Percentiles rank a stretch among this genome's conserved stretches.
phyloP scores from a whole-genome alignment of 2,113 vertebrate species.

The Melierax canorus region DNA sequence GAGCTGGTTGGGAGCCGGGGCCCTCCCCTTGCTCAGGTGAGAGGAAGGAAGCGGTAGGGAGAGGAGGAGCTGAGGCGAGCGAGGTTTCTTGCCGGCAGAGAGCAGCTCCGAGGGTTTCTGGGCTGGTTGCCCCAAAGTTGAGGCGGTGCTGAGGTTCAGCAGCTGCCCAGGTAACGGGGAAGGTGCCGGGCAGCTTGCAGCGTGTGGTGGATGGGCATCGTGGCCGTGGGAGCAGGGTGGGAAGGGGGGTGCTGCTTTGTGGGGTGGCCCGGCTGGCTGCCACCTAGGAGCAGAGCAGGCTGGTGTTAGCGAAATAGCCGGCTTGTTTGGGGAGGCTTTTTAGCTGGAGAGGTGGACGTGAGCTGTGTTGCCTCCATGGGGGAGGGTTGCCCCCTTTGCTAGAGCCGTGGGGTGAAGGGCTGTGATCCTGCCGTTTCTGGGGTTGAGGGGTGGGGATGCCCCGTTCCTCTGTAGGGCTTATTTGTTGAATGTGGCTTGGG shows the following conservation, averaged over 20 bases:
- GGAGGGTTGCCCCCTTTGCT: not conserved
- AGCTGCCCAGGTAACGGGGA: not conserved
- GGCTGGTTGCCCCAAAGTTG: not conserved
- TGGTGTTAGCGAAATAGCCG: not conserved
- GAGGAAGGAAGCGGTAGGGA: slow-evolving; percentile 18
- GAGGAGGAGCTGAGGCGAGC: not conserved
- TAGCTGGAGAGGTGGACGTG: too few relatives aligned
- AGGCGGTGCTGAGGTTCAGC: not conserved
- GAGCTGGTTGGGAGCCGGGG: rapidly evolving
- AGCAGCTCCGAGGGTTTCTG: not conserved
- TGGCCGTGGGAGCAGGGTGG: not conserved
- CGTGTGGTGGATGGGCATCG: rapidly evolving
- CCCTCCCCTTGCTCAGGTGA: not conserved
- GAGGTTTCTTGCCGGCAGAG: rapidly evolving
- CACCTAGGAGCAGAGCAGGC: not conserved
- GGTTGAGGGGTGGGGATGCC: not conserved
- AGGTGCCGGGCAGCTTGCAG: rapidly evolving
- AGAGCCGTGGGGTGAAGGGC: rapidly evolving
- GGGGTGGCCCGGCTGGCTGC: not conserved
- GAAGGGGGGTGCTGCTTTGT: too few relatives aligned
- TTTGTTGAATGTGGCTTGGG: not conserved
- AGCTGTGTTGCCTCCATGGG: rapidly evolving
- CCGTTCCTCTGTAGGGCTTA: rapidly evolving
- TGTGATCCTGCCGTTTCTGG: not conserved
- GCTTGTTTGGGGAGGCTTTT: not conserved